Percentiles rank a stretch among this genome's conserved stretches.
Conservation (phyloP, 2,113 vertebrate species). For the Oreochromis niloticus region DNA sequence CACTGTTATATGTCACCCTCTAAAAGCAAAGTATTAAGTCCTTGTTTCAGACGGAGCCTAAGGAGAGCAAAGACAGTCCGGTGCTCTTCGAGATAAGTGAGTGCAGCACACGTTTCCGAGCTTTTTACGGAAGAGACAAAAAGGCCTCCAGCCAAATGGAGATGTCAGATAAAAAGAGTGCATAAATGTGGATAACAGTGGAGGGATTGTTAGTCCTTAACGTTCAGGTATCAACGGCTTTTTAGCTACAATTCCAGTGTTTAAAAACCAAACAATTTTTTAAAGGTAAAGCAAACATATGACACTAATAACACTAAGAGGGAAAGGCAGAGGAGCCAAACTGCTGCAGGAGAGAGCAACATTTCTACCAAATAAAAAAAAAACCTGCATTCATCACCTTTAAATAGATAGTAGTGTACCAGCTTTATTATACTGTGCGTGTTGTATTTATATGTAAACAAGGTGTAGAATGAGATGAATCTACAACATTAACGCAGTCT, state of each 20-base stretch:
- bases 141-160: neutral
- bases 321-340: neutral
- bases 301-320: neutral
- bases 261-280: neutral
- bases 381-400: neutral
- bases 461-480: neutral
- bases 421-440: neutral
- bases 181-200: neutral
- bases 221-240: neutral
- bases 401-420: neutral
- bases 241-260: neutral
- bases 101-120: neutral
- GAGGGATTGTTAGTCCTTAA: neutral
- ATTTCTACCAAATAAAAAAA: neutral
- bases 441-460: neutral
- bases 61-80: neutral
- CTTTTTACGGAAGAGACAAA: neutral
- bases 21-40: neutral
- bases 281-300: neutral
- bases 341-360: neutral
- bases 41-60: neutral
- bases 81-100: neutral
- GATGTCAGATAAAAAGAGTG: neutral
- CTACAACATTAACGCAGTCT: neutral
- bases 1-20: slow-evolving; percentile 1